phyloP scores from a whole-genome alignment of 37 sponge, comb jelly and placozoan genomes.

The Mnemiopsis leidyi region DNA sequence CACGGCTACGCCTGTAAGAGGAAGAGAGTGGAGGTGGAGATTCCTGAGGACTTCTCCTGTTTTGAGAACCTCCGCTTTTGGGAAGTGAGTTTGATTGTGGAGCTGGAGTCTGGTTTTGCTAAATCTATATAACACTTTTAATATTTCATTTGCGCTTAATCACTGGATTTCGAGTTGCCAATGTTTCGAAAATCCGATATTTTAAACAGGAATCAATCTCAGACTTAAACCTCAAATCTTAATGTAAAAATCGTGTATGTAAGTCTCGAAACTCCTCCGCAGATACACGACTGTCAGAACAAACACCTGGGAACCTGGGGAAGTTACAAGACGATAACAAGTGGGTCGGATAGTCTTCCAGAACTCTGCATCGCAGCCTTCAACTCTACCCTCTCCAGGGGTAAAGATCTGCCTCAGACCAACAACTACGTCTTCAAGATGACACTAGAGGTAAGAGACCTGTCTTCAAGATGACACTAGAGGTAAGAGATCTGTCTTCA shows the following conservation, averaged over 20 bases:
- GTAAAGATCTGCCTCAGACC: neutral
- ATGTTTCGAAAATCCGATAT: too few relatives aligned
- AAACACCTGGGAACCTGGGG: neutral
- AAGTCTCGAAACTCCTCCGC: too few relatives aligned
- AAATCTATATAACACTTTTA: too few relatives aligned
- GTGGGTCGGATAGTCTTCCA: neutral
- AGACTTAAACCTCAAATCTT: too few relatives aligned
- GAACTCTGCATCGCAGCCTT: neutral
- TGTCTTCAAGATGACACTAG: too few relatives aligned
- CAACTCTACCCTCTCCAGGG: neutral
- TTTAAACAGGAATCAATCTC: too few relatives aligned
- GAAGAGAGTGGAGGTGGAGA: neutral
- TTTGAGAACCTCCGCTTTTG: neutral
- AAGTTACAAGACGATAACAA: neutral
- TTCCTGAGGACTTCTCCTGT: neutral
- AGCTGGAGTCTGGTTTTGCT: too few relatives aligned
- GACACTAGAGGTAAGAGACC: constrained; percentile 21
- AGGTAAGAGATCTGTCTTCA: too few relatives aligned
- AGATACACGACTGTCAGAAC: neutral
- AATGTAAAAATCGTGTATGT: too few relatives aligned
- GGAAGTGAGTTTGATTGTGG: constrained; percentile 5
- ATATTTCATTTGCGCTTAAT: too few relatives aligned
- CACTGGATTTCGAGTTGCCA: too few relatives aligned
- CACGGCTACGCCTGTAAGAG: constrained; percentile 36
- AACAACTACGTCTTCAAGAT: neutral